Base-by-base conservation (phyloP, 2,888 invertebrate genomes). In the Aplocera efformata region DNA sequence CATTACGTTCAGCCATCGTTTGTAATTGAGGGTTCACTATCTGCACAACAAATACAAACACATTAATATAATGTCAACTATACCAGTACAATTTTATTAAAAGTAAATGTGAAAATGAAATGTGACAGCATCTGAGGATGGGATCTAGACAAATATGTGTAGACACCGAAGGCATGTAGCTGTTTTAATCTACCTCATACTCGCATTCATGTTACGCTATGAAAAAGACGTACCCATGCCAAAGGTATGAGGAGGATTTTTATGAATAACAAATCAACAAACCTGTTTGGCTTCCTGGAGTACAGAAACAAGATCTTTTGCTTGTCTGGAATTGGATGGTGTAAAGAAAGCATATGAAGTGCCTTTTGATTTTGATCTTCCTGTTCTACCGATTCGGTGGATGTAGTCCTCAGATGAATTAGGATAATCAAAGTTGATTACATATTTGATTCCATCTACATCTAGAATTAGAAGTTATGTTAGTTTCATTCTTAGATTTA, bases 271-370 rank as follows among this genome's bases (percentile, higher is more conserved):
- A n/a, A n/a, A n/a, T 17, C 2, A 17, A 72, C 83, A 72, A 62
- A 93, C 93, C 90, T 97, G 96, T 60, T 97, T 96, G 44, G 97
- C 97, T 90, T 98, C 97, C 69, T 91, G 90, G 34, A 98, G 90
- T 17, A 97, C 96, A 58, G 95, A 94, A 22, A 98, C 93, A 43
- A 98, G 90, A 73, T 97, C 96, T 82, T 92, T 93, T 7, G 97
- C 96, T 82, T 97, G 96, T 60, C 94, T 93, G 50, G 93, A 91
- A 76, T 98, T 97, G 58, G 92, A 92, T 27, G 94, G 94, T 30
- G 97, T 97, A 86, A 98, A 97, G 90, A 98, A 97, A 42, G 98
- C 97, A 79, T 97, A 98, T 27, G 98, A 97, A 48, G 97, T 97
- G 58, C 96, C 97, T 60, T 94, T 95, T 59, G 94, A 91, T 74